Conservation (phyloP, 2,113 vertebrate genomes). For the Synodontis membranacea region DNA sequence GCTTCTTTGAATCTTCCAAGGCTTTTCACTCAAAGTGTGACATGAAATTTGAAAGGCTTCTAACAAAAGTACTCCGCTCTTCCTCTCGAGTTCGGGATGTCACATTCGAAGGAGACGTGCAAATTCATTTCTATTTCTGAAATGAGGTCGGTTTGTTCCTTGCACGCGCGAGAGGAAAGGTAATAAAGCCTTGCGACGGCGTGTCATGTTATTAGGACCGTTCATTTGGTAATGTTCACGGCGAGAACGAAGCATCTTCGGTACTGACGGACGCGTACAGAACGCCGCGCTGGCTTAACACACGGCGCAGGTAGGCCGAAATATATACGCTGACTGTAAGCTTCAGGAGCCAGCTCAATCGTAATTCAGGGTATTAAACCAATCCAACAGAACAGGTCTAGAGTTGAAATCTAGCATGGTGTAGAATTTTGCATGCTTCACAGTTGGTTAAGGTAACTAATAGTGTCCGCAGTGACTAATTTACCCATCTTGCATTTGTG, state of each 20-base stretch:
- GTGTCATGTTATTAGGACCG: not conserved
- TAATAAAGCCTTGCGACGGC: not conserved
- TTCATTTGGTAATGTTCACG: conserved; percentile 12
- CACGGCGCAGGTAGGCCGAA: not conserved
- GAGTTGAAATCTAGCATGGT: not conserved
- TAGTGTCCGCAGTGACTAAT: not conserved
- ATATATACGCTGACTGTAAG: not conserved
- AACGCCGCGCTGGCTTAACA: not conserved
- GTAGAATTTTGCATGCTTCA: not conserved
- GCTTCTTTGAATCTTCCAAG: not conserved
- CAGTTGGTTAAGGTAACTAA: not conserved
- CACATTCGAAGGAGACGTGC: not conserved
- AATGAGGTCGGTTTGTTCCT: conserved; percentile 7
- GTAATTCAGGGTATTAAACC: not conserved
- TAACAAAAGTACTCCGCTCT: not conserved
- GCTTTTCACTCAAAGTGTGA: not conserved
- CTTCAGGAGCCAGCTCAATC: not conserved
- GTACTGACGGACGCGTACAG: conserved; percentile 2
- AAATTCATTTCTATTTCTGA: conserved; percentile 15
- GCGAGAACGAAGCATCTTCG: not conserved
- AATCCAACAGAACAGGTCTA: not conserved
- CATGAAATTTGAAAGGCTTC: not conserved
- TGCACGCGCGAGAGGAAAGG: not conserved
- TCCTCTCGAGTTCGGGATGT: not conserved
- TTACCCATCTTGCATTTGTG: not conserved